Evolutionary conservation across 2,113 vertebrate genomes (phyloP).

Genomic region (Falco punctatus): DNA sequence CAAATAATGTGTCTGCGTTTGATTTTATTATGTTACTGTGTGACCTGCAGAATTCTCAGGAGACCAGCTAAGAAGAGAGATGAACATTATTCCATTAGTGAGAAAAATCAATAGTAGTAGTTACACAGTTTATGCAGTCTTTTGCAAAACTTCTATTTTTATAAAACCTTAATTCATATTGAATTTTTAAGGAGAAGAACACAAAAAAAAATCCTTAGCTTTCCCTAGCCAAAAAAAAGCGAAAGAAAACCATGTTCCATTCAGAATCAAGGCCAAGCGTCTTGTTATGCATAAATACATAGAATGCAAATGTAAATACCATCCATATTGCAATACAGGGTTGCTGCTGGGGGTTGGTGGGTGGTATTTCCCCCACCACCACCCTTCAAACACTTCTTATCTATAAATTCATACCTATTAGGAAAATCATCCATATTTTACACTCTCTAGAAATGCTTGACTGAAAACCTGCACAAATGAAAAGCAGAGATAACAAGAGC

Average conservation of each 20-base stretch:
- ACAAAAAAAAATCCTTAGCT: neutral
- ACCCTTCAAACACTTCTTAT: neutral
- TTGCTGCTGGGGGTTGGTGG: neutral
- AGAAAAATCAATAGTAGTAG: constrained; percentile 37
- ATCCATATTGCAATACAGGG: neutral
- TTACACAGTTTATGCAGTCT: neutral
- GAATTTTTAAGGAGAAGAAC: neutral
- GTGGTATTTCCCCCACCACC: accelerated
- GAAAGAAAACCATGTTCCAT: neutral
- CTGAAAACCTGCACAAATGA: neutral
- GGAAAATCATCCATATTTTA: neutral
- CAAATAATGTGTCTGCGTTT: constrained; percentile 3
- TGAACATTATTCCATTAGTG: constrained; percentile 18
- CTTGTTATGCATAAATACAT: neutral
- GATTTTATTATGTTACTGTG: constrained; percentile 28
- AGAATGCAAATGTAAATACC: neutral
- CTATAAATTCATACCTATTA: neutral
- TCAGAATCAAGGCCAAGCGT: neutral
- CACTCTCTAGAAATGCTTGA: neutral
- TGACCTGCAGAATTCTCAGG: constrained; percentile 19
- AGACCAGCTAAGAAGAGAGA: neutral
- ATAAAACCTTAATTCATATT: neutral
- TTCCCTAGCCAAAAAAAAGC: neutral
- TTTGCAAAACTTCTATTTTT: neutral
- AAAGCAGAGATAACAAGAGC: neutral